Evolutionary conservation across 2,888 invertebrate species (phyloP), one percentile per base, ranked within the genome.

Genomic region (Xestia xanthographa): DNA sequence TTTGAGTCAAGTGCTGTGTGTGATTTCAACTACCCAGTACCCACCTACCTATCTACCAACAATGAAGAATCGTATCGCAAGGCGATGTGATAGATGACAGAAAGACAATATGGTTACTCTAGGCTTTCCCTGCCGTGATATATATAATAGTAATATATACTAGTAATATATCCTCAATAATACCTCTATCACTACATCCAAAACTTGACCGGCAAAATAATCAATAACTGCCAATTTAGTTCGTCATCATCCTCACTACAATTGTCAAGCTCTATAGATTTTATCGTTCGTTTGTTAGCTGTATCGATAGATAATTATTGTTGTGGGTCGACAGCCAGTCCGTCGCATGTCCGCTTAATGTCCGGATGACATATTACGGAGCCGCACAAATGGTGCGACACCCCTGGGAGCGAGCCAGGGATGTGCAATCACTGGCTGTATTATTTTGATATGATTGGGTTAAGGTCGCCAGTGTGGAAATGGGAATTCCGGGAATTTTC

Each of bases 311-410:
- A 67, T 78, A 83, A 83, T 82, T 80, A 56, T 50, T 38, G 58
- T 72, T 62, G 83, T 53, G 79, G 53, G 38, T n/a, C 22, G 86
- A 79, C 75, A 48, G 72, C 17, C 72, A 74, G 86, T 87, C 89
- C 60, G 60, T 89, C 82, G 63, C 84, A 48, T 78, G 88, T 89
- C 89, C 75, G 72, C 80, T 88, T 88, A 89, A 58, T 72, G 85
- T 88, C 86, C 50, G 68, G 34, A 34, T 78, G 85, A 85, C 85
- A 75, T 86, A 69, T 80, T 75, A 80, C 78, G 67, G 60, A 22
- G 71, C 53, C 75, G 29, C 70, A 63, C 84, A 80, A 81, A 79
- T 82, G 67, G 73, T 75, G 73, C 43, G 71, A 69, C 63, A 66
- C 85, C 79, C 87, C 65, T 50, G 82, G 78, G 88, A 82, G 6